Conservation (phyloP, 1,140 invertebrate genomes). For the Platyura marginata region DNA sequence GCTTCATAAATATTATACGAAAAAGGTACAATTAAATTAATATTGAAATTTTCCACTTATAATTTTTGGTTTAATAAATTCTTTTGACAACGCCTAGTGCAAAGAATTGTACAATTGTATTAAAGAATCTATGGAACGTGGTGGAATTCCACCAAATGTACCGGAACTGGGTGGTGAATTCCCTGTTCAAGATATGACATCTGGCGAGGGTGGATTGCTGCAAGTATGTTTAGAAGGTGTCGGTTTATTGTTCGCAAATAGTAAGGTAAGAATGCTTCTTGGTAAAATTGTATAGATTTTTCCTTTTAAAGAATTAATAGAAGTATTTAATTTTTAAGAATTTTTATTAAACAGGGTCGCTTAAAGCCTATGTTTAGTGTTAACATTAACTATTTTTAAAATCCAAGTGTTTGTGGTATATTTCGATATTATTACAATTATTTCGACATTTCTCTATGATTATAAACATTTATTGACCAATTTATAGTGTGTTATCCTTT, state of each 20-base stretch:
- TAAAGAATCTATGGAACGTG: slow-evolving; percentile 96
- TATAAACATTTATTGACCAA: too few species aligned
- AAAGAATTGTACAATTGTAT: slow-evolving; percentile 97
- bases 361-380: too few species aligned
- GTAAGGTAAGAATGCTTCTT: slow-evolving; percentile 95
- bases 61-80: neutral
- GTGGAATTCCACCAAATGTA: slow-evolving; percentile 58
- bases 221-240: slow-evolving; percentile 99
- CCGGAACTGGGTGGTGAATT: slow-evolving; percentile 95
- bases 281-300: too few species aligned
- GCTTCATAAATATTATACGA: slow-evolving; percentile 97
- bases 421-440: too few species aligned
- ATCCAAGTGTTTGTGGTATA: too few species aligned
- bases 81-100: slow-evolving; percentile 57
- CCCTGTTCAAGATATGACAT: slow-evolving; percentile 91
- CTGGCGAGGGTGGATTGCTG: slow-evolving; percentile 89
- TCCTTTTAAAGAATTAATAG: too few species aligned
- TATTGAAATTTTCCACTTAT: neutral
- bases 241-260: slow-evolving; percentile 92
- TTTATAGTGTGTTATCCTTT: too few species aligned
- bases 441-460: too few species aligned
- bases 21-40: slow-evolving; percentile 52
- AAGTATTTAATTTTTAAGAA: too few species aligned
- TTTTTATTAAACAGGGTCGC: too few species aligned
- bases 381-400: too few species aligned